Evolutionary conservation across 2,888 invertebrate genomes (phyloP).

Genomic region (Unio pictorum): DNA sequence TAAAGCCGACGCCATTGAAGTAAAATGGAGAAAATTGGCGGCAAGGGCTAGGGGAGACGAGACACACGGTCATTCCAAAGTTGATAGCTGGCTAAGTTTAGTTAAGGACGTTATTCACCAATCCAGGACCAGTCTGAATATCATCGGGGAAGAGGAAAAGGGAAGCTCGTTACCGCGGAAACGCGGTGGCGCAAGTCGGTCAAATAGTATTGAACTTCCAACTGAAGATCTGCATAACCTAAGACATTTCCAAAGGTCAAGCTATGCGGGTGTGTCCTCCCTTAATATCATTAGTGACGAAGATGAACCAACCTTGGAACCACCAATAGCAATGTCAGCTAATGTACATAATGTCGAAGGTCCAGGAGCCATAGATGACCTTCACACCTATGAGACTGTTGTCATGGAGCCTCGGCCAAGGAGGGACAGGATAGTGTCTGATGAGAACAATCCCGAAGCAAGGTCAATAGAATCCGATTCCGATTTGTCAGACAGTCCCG

Average conservation of each 20-base stretch:
- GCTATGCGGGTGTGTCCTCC: constrained; percentile 21
- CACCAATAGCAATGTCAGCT: constrained; percentile 3
- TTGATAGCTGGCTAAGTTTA: constrained; percentile 53
- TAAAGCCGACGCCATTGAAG: constrained; percentile 49
- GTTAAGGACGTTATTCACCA: constrained; percentile 48
- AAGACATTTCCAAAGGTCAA: constrained; percentile 26
- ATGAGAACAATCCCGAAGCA: constrained; percentile 31
- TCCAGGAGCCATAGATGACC: constrained; percentile 1
- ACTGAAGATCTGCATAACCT: constrained; percentile 26
- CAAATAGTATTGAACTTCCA: constrained; percentile 14
- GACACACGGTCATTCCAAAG: constrained; percentile 26
- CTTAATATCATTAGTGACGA: constrained; percentile 34
- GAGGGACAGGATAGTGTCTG: constrained; percentile 6
- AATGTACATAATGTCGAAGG: neutral
- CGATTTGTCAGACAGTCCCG: constrained; percentile 1
- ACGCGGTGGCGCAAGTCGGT: constrained; percentile 26
- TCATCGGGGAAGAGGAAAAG: constrained; percentile 53
- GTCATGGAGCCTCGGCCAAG: constrained; percentile 8
- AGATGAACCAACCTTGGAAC: constrained; percentile 22
- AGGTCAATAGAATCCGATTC: constrained; percentile 34
- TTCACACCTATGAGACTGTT: constrained; percentile 12
- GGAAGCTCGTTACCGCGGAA: constrained; percentile 35
- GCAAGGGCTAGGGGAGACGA: constrained; percentile 18
- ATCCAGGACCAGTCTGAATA: constrained; percentile 49
- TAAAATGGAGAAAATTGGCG: constrained; percentile 39